Base-by-base conservation (phyloP, 2,113 vertebrate genomes). In the Emydocephalus ijimae region DNA sequence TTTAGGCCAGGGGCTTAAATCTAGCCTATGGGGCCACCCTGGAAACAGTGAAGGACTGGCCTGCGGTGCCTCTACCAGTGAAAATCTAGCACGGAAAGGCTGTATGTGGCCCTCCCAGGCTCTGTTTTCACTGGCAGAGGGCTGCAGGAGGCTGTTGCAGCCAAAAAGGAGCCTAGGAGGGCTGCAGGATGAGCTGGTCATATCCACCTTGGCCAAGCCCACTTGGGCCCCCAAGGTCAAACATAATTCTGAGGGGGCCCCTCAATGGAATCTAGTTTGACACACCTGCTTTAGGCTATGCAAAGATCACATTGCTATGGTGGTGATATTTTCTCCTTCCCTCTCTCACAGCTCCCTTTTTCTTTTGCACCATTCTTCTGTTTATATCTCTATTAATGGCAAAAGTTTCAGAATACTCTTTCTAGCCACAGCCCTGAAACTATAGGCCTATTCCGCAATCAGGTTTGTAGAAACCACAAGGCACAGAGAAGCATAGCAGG, bases 131-230 rank as follows among this genome's bases (percentile, higher is more conserved):
- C 48, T 48, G 48, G 48, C 48, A 48, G 48, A 59, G 23, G 20
- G 55, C 20, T 56, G 55, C 55, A 56, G 20, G 55, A 56, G 20
- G 18, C 20, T 21, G 1, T 56, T 56, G 20, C 20, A 56, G 18
- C 20, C 5, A 21, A 56, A 56, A 56, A 21, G 20, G 55, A 56
- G 55, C 55, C 55, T 5, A 6, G 55, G 5, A 21, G 20, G 54
- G 3, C 54, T 56, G 55, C 55, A 56, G 55, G 20, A 56, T 5
- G 55, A 56, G 55, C 55, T 21, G 20, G 20, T 1, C 55, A 56
- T 1, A 1, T 5, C 1, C 55, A 50, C 48, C 8, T 0, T 50
- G 8, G 48, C 8, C 48, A 50, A 0, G 8, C 8, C 55, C 3
- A 56, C 55, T 56, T 56, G 55, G 20, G 1, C 20, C 56, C 56